Percentiles rank a stretch among this genome's conserved stretches.
Conservation (phyloP, 2,888 invertebrate species). For the Agonopterix subpropinquella region DNA sequence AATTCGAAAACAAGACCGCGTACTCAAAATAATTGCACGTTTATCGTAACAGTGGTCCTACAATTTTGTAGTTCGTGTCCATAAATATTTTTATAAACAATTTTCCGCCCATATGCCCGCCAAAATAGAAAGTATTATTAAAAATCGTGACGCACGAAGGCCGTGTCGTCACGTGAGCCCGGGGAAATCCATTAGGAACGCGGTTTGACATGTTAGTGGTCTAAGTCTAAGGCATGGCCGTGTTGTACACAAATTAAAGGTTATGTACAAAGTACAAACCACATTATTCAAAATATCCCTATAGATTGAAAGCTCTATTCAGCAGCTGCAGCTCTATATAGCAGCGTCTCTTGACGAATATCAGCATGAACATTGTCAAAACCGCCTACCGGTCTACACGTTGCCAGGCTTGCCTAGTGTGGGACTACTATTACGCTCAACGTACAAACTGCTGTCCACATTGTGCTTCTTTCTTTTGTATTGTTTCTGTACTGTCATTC, state of each 20-base stretch:
- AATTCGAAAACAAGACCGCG: neutral
- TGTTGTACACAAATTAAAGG: neutral
- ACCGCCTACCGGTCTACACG: too few relatives aligned
- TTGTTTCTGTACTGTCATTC: too few relatives aligned
- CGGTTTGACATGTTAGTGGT: constrained; percentile 11
- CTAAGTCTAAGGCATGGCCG: neutral
- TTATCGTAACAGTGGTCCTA: neutral
- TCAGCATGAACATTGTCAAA: too few relatives aligned
- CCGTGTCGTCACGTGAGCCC: constrained; percentile 40
- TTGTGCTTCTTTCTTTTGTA: too few relatives aligned
- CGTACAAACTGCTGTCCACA: too few relatives aligned
- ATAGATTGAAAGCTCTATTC: too few relatives aligned
- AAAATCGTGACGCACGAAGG: constrained; percentile 53
- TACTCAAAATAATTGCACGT: constrained; percentile 1
- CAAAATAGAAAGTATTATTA: constrained; percentile 29
- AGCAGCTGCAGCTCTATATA: too few relatives aligned
- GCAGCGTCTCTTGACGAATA: too few relatives aligned
- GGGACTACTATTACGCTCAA: too few relatives aligned
- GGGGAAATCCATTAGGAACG: constrained; percentile 36
- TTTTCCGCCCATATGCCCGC: constrained; percentile 24
- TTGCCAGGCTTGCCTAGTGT: too few relatives aligned
- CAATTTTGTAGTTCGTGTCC: constrained; percentile 12
- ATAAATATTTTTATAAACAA: constrained; percentile 22
- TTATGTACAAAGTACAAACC: neutral
- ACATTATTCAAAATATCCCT: too few relatives aligned